Evolutionary conservation across 2,888 invertebrate genomes (phyloP), one percentile per base, ranked within the genome.

Genomic region (Polia nebulosa): DNA sequence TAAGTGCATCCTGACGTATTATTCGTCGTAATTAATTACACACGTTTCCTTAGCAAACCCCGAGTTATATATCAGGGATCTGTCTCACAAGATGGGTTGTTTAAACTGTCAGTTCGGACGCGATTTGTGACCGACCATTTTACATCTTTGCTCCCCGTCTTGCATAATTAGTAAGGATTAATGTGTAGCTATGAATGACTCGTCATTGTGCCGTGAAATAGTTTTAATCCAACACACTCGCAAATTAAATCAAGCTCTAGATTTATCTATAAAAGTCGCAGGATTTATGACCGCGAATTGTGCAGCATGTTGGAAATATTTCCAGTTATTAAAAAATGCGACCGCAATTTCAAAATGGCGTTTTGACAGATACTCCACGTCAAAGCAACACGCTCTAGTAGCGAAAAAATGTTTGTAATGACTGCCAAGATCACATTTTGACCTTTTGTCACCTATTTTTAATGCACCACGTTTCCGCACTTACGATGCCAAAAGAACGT

Each of bases 81-180:
- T 94, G 95, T 95, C 95, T 87, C 92, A 83, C 89, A 89, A 89
- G 94, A 94, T 93, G 93, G 94, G 90, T 91, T 93, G 94, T 94
- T 95, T 92, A 92, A 92, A 88, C 92, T 94, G 95, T 95, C 95
- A 94, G 89, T 92, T 92, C 82, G 91, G 90, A 90, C 91, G 91
- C 92, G 91, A 95, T 95, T 95, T 95, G 95, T 95, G 94, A 88
- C 88, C 93, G 90, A 88, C 91, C 93, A 94, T 94, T 93, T 94
- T 93, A 92, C 92, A 93, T 94, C 94, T 94, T 93, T 92, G 92
- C 94, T 93, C 91, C 91, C 87, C 91, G 92, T 92, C 93, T 93
- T 94, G 93, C 92, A 93, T 95, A 95, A 95, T 95, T 95, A 95
- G 94, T 92, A 88, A 90, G 92, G 92, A 95, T 95, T 95, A 95